Evolutionary conservation across 2,113 vertebrate genomes (phyloP).

Genomic region (Indicator maculatus): DNA sequence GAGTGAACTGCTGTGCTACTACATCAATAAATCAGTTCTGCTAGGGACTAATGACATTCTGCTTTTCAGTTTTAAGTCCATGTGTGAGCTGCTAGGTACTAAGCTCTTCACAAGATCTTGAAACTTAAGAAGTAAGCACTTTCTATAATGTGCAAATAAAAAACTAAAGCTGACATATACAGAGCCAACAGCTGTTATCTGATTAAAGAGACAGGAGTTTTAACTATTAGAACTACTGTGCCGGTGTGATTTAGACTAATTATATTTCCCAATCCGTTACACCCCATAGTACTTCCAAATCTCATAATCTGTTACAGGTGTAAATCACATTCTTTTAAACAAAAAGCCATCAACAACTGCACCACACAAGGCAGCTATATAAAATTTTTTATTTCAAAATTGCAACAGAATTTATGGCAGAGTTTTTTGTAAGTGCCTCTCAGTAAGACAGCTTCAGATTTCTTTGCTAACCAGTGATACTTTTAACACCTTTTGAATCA

Average conservation of each 20-base stretch:
- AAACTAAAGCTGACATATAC: not conserved
- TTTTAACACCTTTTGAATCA: constrained; percentile 15
- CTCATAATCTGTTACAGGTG: not conserved
- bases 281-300: not conserved
- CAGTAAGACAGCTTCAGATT: not conserved
- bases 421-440: not conserved
- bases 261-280: not conserved
- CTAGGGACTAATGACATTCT: not conserved
- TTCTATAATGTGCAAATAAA: not conserved
- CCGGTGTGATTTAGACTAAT: not conserved
- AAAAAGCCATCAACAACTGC: not conserved
- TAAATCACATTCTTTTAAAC: not conserved
- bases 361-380: not conserved
- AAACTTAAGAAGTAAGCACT: not conserved
- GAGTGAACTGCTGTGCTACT: not conserved
- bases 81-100: not conserved
- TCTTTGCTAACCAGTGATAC: not conserved
- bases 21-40: not conserved
- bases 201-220: not conserved
- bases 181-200: not conserved
- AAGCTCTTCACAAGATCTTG: not conserved
- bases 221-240: not conserved
- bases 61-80: not conserved
- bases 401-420: not conserved
- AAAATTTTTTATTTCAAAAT: not conserved